phyloP scores from a whole-genome alignment of 2,797 vertebrate genomes.

The Coracias cyanogaster region DNA sequence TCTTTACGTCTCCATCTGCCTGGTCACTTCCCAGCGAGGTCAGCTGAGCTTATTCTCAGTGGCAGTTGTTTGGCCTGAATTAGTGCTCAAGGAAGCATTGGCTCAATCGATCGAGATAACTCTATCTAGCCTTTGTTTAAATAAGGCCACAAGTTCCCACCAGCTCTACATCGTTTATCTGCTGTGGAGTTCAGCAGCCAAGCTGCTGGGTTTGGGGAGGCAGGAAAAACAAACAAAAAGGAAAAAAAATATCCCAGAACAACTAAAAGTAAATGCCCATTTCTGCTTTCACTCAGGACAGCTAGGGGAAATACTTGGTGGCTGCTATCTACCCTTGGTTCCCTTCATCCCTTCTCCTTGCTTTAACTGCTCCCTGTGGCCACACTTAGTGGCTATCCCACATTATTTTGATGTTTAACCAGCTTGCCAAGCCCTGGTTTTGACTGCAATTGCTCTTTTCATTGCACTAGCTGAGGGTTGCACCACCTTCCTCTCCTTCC shows the following conservation, averaged over 20 bases:
- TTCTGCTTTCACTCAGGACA: constrained; percentile 7
- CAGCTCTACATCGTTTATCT: constrained; percentile 15
- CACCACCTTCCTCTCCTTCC: not conserved
- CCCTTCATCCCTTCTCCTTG: not conserved
- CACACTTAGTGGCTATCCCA: not conserved
- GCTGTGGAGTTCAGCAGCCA: not conserved
- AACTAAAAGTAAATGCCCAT: not conserved
- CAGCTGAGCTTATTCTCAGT: constrained; percentile 4
- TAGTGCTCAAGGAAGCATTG: constrained; percentile 29
- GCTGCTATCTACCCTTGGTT: not conserved
- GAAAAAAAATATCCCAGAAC: not conserved
- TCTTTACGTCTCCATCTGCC: not conserved
- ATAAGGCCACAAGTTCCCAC: constrained; percentile 8
- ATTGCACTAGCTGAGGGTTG: not conserved
- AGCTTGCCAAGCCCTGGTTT: not conserved
- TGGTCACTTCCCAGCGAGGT: not conserved
- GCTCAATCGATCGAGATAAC: constrained; percentile 28
- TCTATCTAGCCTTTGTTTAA: constrained; percentile 38
- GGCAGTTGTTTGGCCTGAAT: constrained; percentile 40
- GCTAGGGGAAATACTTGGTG: not conserved
- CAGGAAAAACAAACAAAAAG: not conserved
- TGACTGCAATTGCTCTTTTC: not conserved
- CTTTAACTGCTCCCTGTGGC: not conserved
- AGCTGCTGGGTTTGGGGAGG: not conserved
- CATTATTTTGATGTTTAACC: not conserved